phyloP scores from a whole-genome alignment of 2,888 invertebrate species.

The Lasioglossum calceatum region DNA sequence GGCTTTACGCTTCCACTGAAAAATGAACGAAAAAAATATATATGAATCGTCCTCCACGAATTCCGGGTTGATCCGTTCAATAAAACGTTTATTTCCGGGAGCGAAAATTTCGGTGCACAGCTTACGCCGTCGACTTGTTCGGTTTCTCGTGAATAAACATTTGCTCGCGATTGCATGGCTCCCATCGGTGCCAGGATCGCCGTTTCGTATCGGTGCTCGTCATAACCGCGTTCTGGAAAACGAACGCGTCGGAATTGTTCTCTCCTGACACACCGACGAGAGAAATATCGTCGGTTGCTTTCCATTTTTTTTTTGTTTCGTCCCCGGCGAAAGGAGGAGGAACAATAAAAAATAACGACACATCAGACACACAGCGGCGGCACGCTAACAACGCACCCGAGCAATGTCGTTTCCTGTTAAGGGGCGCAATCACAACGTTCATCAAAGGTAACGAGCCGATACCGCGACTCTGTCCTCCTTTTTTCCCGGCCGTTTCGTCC shows the following conservation, averaged over 20 bases:
- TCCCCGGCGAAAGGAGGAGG: background rate
- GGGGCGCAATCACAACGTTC: slow-evolving; percentile 2
- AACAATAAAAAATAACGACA: slow-evolving; percentile 11
- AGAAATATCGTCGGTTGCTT: background rate
- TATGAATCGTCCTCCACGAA: background rate
- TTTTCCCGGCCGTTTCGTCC: slow-evolving; percentile 32
- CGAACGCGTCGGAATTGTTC: background rate
- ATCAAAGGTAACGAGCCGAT: slow-evolving; percentile 28
- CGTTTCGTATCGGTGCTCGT: background rate
- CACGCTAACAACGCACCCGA: slow-evolving; percentile 5
- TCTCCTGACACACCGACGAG: background rate
- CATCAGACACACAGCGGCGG: background rate
- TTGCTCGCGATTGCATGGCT: background rate
- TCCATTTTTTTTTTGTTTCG: background rate
- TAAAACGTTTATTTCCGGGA: slow-evolving; percentile 66
- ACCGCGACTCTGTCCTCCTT: background rate
- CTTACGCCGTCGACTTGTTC: slow-evolving; percentile 15
- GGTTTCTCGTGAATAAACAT: slow-evolving; percentile 42
- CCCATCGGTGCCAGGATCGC: background rate
- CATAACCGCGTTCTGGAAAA: background rate
- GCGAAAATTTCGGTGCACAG: slow-evolving; percentile 36
- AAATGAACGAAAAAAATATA: background rate
- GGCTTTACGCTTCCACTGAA: slow-evolving; percentile 10
- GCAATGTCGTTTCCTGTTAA: background rate
- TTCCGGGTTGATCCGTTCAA: slow-evolving; percentile 42